Base-by-base conservation (phyloP, 2,888 invertebrate genomes). In the Lutraria lutraria region DNA sequence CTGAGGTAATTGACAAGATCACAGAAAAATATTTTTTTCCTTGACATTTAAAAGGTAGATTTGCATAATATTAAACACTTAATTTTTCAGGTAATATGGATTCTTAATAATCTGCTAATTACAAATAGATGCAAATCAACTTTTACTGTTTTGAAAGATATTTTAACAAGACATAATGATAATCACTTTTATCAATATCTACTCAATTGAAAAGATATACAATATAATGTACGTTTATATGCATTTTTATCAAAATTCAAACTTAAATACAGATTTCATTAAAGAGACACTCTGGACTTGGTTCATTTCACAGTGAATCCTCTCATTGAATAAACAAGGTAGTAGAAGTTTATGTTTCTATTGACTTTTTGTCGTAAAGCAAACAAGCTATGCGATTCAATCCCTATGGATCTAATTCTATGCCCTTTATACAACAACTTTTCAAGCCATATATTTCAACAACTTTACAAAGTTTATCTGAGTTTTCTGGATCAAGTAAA, bases 391-490 rank as follows among this genome's bases (percentile, higher is more conserved):
- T 19, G 31, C 31, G 31, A 31, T 76, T 76, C 76, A 31, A 76
- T 72, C 31, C 31, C 15, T 12, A 31, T 31, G 34, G 34, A 76
- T 76, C 76, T 76, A 76, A 15, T 43, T 43, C 16, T 25, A 76
- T 34, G 31, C 34, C 31, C 15, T 76, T 31, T 15, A 76, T 76
- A 76, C 31, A 19, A 76, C 76, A 76, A 31, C 34, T 34, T 76
- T 76, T 34, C 34, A 34, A 31, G 76, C 34, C 76, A 76, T 76
- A 16, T 34, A 76, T 31, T 76, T 31, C 34, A 76, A 76, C 1
- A 76, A 76, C 76, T 34, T 76, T 15, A 76, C 76, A 15, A 76
- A 34, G 31, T 31, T 76, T 76, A 76, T 76, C 76, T 76, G 31
- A 16, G 76, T 16, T 16, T 34, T 76, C 76, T 34, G 19, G 29